phyloP scores from a whole-genome alignment of 2,113 vertebrate species.

The Peromyscus californicus region DNA sequence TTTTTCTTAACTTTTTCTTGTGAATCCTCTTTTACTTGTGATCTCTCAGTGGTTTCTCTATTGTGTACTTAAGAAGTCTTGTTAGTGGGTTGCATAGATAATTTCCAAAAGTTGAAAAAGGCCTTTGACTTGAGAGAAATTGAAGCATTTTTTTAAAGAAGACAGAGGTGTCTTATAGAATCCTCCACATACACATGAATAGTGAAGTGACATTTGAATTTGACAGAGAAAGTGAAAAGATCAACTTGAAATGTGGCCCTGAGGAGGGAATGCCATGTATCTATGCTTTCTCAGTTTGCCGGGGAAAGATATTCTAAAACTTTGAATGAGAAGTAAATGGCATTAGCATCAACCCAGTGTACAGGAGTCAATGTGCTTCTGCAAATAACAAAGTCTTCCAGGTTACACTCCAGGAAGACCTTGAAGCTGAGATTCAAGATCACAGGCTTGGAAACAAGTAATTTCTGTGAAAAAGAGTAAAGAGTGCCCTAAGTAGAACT shows the following conservation, averaged over 20 bases:
- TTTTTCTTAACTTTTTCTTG: not conserved
- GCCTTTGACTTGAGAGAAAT: constrained; percentile 80
- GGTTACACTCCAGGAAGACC: constrained; percentile 70
- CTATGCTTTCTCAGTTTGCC: constrained; percentile 72
- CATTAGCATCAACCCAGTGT: constrained; percentile 72
- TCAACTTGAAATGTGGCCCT: constrained; percentile 76
- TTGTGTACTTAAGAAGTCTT: constrained; percentile 67
- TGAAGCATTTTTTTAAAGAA: constrained; percentile 82
- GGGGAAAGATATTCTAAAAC: constrained; percentile 75
- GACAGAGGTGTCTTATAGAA: constrained; percentile 70
- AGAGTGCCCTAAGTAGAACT: constrained; percentile 65
- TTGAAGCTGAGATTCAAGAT: constrained; percentile 74
- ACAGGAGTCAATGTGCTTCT: constrained; percentile 74
- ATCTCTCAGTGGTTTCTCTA: constrained; percentile 53
- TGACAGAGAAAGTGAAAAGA: constrained; percentile 84
- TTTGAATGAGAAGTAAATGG: constrained; percentile 81
- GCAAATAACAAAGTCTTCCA: constrained; percentile 78
- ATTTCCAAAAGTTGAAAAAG: constrained; percentile 80
- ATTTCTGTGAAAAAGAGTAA: constrained; percentile 62
- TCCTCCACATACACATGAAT: constrained; percentile 75
- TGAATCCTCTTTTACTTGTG: not conserved
- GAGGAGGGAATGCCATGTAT: constrained; percentile 40
- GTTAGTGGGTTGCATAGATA: constrained; percentile 79
- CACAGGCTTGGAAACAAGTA: constrained; percentile 64
- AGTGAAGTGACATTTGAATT: constrained; percentile 85